Percentiles rank a stretch among this genome's conserved stretches.
Evolutionary conservation across 2,888 invertebrate species (phyloP).

Genomic region (Acronicta psi): DNA sequence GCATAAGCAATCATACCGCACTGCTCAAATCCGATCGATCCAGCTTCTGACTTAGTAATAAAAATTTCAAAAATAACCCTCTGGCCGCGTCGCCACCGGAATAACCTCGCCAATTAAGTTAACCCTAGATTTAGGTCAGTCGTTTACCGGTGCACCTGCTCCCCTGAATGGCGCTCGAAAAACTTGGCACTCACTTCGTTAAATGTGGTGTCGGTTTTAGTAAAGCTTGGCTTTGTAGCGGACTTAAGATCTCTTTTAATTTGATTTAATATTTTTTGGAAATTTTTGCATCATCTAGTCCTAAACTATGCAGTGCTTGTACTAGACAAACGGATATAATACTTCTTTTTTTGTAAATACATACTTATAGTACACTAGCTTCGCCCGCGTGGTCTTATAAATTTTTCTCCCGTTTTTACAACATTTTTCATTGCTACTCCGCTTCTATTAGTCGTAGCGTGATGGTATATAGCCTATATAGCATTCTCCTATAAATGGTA

Average conservation of each 20-base stretch:
- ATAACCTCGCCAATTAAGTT: constrained; percentile 61
- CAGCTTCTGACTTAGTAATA: constrained; percentile 9
- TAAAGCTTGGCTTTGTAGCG: not conserved
- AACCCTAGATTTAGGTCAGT: constrained; percentile 54
- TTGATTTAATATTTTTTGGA: too few species aligned
- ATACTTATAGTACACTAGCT: too few species aligned
- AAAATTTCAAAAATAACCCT: constrained; percentile 32
- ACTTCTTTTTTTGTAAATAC: too few species aligned
- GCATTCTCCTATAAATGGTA: too few species aligned
- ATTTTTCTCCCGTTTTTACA: too few species aligned
- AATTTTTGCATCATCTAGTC: too few species aligned
- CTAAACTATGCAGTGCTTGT: too few species aligned
- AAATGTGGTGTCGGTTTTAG: constrained; percentile 36
- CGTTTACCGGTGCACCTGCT: constrained; percentile 46
- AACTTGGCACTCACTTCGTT: constrained; percentile 40
- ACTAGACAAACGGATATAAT: too few species aligned
- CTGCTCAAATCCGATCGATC: constrained; percentile 28
- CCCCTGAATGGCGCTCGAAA: constrained; percentile 29
- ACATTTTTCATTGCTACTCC: too few species aligned
- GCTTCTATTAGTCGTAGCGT: too few species aligned
- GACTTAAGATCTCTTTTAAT: not conserved
- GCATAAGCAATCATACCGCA: constrained; percentile 4
- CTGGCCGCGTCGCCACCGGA: constrained; percentile 25
- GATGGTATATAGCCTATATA: too few species aligned
- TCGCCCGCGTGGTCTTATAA: too few species aligned